phyloP scores from a whole-genome alignment of 2,113 vertebrate species.

The Aspidoscelis tigris region DNA sequence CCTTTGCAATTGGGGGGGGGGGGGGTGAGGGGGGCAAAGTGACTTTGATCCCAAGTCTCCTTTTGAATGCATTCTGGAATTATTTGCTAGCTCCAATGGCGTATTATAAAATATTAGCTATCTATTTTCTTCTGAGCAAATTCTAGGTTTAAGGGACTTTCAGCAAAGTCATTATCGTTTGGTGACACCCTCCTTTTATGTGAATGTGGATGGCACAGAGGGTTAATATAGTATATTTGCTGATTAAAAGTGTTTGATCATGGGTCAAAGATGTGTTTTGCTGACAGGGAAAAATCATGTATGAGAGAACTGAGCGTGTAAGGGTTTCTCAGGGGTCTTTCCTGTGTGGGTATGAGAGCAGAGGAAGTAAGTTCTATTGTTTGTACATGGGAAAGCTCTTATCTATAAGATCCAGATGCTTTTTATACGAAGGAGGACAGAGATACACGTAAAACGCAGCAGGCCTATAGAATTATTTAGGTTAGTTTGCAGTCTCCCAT shows the following conservation, averaged over 20 bases:
- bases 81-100: background rate
- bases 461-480: too few relatives aligned
- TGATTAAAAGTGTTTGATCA: too few relatives aligned
- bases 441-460: too few relatives aligned
- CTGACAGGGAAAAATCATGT: too few relatives aligned
- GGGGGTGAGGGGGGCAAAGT: background rate
- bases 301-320: too few relatives aligned
- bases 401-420: too few relatives aligned
- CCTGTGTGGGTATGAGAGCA: background rate
- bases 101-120: background rate
- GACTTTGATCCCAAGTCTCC: background rate
- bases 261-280: too few relatives aligned
- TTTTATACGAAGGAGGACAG: too few relatives aligned
- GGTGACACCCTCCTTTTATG: background rate
- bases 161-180: background rate
- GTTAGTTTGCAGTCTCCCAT: too few relatives aligned
- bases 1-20: background rate
- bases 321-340: background rate
- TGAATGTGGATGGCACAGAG: too few relatives aligned
- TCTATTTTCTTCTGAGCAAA: background rate
- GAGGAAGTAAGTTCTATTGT: background rate
- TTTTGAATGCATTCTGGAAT: background rate
- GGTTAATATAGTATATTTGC: too few relatives aligned
- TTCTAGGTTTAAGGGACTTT: background rate
- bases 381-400: too few relatives aligned